phyloP scores from a whole-genome alignment of 2,113 vertebrate species.

The Tauraco erythrolophus region DNA sequence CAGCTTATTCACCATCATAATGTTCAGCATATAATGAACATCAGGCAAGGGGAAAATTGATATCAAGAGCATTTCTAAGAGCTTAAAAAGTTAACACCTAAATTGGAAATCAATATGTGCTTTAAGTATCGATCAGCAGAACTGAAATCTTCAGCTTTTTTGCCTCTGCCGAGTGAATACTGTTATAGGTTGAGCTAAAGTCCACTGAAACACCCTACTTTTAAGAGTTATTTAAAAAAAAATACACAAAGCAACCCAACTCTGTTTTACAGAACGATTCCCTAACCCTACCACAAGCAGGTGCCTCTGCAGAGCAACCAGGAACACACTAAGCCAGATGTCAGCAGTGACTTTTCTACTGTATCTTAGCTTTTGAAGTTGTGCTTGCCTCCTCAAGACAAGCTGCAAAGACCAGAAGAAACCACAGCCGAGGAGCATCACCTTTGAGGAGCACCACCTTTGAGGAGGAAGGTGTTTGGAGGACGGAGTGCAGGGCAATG shows the following conservation, averaged over 20 bases:
- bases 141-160: neutral
- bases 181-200: neutral
- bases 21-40: neutral
- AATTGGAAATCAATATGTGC: slow-evolving; percentile 53
- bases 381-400: neutral
- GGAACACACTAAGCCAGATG: neutral
- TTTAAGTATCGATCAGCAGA: slow-evolving; percentile 35
- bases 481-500: rapidly evolving
- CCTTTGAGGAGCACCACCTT: neutral
- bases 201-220: neutral
- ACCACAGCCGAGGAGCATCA: neutral
- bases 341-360: neutral
- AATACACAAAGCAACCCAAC: neutral
- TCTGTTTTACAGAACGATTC: neutral
- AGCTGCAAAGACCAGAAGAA: neutral
- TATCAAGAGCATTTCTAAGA: slow-evolving; percentile 39
- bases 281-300: neutral
- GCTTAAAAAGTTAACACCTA: slow-evolving; percentile 51
- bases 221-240: neutral
- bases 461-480: too few relatives aligned
- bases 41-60: slow-evolving; percentile 43
- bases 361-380: neutral
- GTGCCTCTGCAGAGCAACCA: neutral
- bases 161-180: neutral
- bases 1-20: neutral